Conservation (phyloP, 2,797 vertebrate species). For the Jordanella pulchra region DNA sequence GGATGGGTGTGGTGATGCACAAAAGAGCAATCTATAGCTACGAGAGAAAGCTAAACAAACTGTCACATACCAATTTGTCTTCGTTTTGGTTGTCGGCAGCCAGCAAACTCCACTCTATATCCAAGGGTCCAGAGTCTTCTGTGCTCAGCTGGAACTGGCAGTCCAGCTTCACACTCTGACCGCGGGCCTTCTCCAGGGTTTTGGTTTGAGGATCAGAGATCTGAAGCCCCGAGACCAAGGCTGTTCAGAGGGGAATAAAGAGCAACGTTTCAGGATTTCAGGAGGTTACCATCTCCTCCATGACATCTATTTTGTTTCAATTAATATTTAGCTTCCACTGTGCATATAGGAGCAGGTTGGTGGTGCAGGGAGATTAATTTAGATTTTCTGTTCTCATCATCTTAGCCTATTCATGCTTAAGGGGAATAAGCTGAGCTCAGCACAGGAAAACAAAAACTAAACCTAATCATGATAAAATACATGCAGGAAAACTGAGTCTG, state of each 20-base stretch:
- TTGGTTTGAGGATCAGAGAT: constrained; percentile 77
- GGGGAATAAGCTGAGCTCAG: background rate
- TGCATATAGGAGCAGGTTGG: too few relatives aligned
- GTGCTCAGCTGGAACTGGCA: constrained; percentile 83
- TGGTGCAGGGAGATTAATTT: background rate
- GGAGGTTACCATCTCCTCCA: background rate
- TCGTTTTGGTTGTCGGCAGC: constrained; percentile 87
- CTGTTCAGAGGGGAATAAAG: constrained; percentile 50
- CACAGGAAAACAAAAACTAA: background rate
- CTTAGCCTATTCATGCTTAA: background rate
- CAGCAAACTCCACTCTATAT: constrained; percentile 92
- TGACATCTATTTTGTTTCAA: background rate
- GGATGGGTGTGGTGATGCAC: constrained; percentile 40
- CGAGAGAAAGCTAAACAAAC: background rate
- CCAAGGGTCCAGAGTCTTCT: constrained; percentile 84
- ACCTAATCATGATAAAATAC: background rate
- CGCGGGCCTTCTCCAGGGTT: constrained; percentile 86
- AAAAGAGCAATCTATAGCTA: background rate
- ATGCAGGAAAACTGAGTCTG: background rate
- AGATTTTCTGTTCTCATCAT: background rate
- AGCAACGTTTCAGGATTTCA: background rate
- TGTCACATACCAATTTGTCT: constrained; percentile 85
- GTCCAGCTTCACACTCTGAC: constrained; percentile 85
- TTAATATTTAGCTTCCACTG: background rate
- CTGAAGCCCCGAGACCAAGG: constrained; percentile 74